A percentile compares a stretch with the other conserved stretches of the same genome.
Conservation (phyloP, 2,888 invertebrate species). For the Glyphotaelius pellucidus region DNA sequence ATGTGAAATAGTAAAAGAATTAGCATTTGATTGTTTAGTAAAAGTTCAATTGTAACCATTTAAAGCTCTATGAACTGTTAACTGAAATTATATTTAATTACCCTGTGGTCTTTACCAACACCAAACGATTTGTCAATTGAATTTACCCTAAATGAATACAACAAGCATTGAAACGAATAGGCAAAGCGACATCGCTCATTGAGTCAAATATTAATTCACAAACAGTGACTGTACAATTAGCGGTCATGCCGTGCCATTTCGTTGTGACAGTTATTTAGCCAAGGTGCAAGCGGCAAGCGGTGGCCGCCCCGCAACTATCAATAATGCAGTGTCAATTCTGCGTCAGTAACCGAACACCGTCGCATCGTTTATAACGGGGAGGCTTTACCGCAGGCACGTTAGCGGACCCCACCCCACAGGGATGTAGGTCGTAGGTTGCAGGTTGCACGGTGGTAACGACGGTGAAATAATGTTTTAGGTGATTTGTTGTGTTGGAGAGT, state of each 20-base stretch:
- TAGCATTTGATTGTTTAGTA: no score
- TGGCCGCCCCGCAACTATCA: not conserved
- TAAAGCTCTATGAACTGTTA: not conserved
- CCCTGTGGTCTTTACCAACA: no score
- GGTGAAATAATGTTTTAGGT: not conserved
- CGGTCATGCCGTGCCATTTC: not conserved
- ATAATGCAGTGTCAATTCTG: constrained; percentile 24
- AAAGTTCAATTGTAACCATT: no score
- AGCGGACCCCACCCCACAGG: not conserved
- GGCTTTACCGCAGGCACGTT: not conserved
- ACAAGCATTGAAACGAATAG: not conserved
- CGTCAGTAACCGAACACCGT: not conserved
- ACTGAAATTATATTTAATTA: no score
- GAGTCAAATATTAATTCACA: not conserved
- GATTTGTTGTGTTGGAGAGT: not conserved
- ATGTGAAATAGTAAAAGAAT: no score
- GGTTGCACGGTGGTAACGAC: not conserved
- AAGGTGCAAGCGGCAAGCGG: not conserved
- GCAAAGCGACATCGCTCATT: not conserved
- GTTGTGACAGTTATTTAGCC: not conserved
- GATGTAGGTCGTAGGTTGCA: not conserved
- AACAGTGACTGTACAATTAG: not conserved
- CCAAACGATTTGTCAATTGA: not conserved
- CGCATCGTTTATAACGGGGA: not conserved
- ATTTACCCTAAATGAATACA: not conserved